Percentiles rank a stretch among this genome's conserved stretches.
Conservation (phyloP, 1,140 invertebrate species). For the Pinna nobilis region DNA sequence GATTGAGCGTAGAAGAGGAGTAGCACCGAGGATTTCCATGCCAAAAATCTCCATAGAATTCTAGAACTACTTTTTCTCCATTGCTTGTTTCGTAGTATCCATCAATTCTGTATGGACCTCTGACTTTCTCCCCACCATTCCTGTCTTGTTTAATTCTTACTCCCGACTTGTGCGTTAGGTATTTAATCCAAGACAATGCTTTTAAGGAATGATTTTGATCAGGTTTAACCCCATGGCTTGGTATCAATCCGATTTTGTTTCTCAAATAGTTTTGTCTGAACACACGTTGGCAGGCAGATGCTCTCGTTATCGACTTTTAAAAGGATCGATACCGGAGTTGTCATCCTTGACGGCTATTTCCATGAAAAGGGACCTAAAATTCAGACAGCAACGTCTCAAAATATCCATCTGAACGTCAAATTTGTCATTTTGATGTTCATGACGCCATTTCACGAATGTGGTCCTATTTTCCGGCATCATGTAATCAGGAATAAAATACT, state of each 20-base stretch:
- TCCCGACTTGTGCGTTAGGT: not conserved
- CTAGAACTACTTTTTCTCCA: conserved; percentile 27
- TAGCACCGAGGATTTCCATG: conserved; percentile 51
- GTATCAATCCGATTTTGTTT: conserved; percentile 30
- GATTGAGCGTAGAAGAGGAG: not conserved
- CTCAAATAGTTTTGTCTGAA: conserved; percentile 26
- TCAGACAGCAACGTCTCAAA: conserved; percentile 20
- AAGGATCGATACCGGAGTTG: conserved; percentile 32
- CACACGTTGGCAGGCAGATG: conserved; percentile 23
- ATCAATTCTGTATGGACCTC: conserved; percentile 37
- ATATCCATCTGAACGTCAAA: conserved; percentile 20
- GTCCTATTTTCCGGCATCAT: conserved; percentile 14
- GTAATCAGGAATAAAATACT: conserved; percentile 3
- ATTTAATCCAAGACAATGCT: conserved; percentile 30
- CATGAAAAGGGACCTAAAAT: conserved; percentile 31
- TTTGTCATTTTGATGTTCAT: not conserved
- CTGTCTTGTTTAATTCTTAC: conserved; percentile 39
- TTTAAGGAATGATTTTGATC: conserved; percentile 26
- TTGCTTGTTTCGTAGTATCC: conserved; percentile 26
- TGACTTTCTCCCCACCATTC: conserved; percentile 33
- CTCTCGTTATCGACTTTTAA: conserved; percentile 30
- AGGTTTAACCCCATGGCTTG: conserved; percentile 28
- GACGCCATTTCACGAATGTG: conserved; percentile 17
- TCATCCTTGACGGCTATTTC: conserved; percentile 16
- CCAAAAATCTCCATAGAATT: conserved; percentile 54